Evolutionary conservation across 1,140 invertebrate genomes (phyloP).

Genomic region (Bombus affinis): DNA sequence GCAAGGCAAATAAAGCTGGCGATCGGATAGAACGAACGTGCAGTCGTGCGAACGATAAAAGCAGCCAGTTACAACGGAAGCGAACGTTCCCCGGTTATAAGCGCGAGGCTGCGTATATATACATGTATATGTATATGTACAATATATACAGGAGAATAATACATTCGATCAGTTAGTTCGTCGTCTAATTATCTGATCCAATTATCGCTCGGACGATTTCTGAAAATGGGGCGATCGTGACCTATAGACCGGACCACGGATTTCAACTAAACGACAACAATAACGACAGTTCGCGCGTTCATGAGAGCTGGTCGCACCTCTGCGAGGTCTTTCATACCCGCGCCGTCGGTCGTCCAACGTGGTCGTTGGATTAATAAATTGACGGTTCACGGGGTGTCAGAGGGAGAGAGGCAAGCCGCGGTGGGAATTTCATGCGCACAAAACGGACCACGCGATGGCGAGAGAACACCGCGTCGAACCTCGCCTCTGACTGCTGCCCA

Average conservation of each 20-base stretch:
- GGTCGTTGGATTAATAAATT: slow-evolving; percentile 65
- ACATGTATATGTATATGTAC: background rate
- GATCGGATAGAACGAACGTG: slow-evolving; percentile 58
- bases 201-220: slow-evolving; percentile 37
- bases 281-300: background rate
- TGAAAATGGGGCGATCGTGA: slow-evolving; percentile 27
- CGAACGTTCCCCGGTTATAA: slow-evolving; percentile 33
- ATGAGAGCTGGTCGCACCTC: slow-evolving; percentile 48
- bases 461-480: slow-evolving; percentile 28
- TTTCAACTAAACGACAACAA: background rate
- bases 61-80: slow-evolving; percentile 48
- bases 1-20: slow-evolving; percentile 48
- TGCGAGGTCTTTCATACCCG: slow-evolving; percentile 34
- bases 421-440: slow-evolving; percentile 65
- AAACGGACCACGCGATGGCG: slow-evolving; percentile 50
- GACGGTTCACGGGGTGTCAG: slow-evolving; percentile 36
- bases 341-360: slow-evolving; percentile 19
- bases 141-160: background rate
- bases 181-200: slow-evolving; percentile 31
- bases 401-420: slow-evolving; percentile 13
- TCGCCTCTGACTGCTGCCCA: slow-evolving; percentile 18
- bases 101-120: too few relatives aligned
- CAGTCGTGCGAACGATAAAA: slow-evolving; percentile 53
- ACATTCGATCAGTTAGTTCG: slow-evolving; percentile 6
- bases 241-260: background rate